Evolutionary conservation across 2,113 vertebrate species (phyloP), one percentile per base, ranked within the genome.

Genomic region (Vidua chalybeata): DNA sequence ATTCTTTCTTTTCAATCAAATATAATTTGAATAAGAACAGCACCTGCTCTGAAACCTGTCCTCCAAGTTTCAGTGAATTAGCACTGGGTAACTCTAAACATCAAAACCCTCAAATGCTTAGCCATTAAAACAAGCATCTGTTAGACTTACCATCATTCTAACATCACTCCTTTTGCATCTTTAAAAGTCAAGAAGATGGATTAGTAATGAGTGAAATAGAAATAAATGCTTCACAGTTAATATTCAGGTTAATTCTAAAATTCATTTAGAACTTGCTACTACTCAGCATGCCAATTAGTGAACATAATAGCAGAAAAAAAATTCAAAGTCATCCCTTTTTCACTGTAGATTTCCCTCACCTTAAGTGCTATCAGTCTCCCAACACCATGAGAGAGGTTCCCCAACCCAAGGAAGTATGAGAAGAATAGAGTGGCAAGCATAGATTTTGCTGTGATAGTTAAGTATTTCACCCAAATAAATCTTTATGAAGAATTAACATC

Each of bases 81-180:
- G 45, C 30, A 68, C 30, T 28, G 21, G 13, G 10, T 66, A 84
- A 82, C 17, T 55, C 27, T 24, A 31, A 94, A 87, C 52, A 77
- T 54, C 37, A 67, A 86, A 92, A 71, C 62, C 23, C 58, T 51
- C 58, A 72, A 91, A 61, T 66, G 73, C 33, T 27, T 3, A 3
- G 51, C 58, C 61, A 67, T 87, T 84, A 87, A 89, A 84, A 22
- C 41, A 89, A 88, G 11, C 51, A 87, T 46, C 58, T 77, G n/a
- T 90, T 83, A 71, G 56, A 98, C 98, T 98, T 96, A 98, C 98
- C 98, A 91, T 98, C 98, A 96, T 98, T 98, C 97, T 96, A 97
- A 94, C 97, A 98, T 98, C 97, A 98, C 98, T 97, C 98, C 98
- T 98, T 98, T 98, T 94, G 97, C 98, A 97, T 98, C 98, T 98